Evolutionary conservation across 2,888 invertebrate species (phyloP).

Genomic region (Smittia aterrima): DNA sequence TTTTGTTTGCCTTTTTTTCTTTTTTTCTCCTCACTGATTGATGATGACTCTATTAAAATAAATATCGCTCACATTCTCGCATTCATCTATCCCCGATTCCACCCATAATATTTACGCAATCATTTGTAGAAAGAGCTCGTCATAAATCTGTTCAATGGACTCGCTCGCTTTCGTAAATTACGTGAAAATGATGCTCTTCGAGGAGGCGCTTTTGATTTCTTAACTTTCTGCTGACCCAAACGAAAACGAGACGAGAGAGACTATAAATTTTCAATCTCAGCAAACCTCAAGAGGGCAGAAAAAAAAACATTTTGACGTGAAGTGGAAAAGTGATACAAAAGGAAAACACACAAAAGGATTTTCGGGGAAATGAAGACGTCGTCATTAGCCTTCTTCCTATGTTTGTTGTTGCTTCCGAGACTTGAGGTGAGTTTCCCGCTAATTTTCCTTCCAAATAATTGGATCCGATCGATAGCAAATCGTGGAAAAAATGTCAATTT

Average conservation of each 20-base stretch:
- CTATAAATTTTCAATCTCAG: slow-evolving; percentile 14
- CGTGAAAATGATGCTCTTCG: slow-evolving; percentile 26
- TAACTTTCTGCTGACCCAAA: slow-evolving; percentile 25
- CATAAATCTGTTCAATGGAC: slow-evolving; percentile 39
- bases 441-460: background rate
- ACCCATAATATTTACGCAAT: slow-evolving; percentile 34
- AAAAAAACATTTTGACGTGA: background rate
- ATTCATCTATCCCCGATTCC: slow-evolving; percentile 23
- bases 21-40: slow-evolving; percentile 27
- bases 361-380: slow-evolving; percentile 1
- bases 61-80: slow-evolving; percentile 26
- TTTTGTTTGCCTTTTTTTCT: slow-evolving; percentile 1
- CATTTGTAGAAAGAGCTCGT: slow-evolving; percentile 32
- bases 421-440: background rate
- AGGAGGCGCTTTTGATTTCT: slow-evolving; percentile 16
- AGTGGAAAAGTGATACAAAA: slow-evolving; percentile 2
- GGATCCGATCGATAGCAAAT: background rate
- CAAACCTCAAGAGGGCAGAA: background rate
- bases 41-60: slow-evolving; percentile 34
- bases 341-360: background rate
- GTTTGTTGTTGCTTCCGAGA: background rate
- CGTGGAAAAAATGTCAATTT: background rate
- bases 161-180: slow-evolving; percentile 32
- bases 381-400: background rate
- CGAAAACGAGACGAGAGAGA: background rate